Percentiles rank a stretch among this genome's conserved stretches.
Evolutionary conservation across 2,113 vertebrate genomes (phyloP).

Genomic region (Gobio gobio): DNA sequence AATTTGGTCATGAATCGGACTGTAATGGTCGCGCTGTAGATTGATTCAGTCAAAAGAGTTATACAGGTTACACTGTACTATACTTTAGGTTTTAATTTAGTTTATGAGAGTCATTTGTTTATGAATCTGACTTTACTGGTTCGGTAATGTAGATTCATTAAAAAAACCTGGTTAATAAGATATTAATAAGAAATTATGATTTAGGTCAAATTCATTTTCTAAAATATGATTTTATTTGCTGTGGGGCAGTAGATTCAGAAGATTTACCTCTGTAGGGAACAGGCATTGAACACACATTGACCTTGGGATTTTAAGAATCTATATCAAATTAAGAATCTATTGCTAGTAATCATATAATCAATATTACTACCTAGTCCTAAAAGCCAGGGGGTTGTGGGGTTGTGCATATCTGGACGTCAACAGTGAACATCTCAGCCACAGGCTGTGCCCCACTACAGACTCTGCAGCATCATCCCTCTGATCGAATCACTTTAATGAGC

Average conservation of each 20-base stretch:
- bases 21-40: not conserved
- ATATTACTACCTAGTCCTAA: not conserved
- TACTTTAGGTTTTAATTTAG: not conserved
- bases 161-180: not conserved
- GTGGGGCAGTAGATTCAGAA: not conserved
- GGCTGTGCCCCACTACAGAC: conserved; percentile 4
- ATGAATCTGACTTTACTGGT: not conserved
- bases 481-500: conserved; percentile 63
- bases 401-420: not conserved
- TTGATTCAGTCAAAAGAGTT: not conserved
- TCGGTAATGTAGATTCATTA: not conserved
- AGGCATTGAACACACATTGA: not conserved
- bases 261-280: not conserved
- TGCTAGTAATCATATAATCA: not conserved
- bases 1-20: not conserved
- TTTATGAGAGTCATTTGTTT: not conserved
- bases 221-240: not conserved
- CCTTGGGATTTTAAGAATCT: not conserved
- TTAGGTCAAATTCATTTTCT: not conserved
- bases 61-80: not conserved
- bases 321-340: not conserved
- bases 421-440: conserved; percentile 16
- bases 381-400: not conserved
- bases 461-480: conserved; percentile 40
- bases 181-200: not conserved